phyloP scores from a whole-genome alignment of 2,888 invertebrate species.

The Luffia ferchaultella region DNA sequence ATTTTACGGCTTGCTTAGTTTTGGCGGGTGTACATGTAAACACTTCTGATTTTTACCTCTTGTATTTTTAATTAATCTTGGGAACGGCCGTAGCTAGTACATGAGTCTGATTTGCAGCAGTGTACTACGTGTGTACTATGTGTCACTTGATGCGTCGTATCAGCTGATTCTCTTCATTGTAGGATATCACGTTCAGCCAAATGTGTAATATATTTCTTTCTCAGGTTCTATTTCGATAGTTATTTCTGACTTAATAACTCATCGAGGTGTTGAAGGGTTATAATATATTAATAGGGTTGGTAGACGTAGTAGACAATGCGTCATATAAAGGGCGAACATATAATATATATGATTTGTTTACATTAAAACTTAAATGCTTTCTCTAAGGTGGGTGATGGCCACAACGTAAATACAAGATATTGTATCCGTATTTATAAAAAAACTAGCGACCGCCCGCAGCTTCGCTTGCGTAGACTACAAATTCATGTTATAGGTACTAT shows the following conservation, averaged over 20 bases:
- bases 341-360: not conserved
- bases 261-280: not conserved
- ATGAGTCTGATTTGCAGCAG: conserved; percentile 2
- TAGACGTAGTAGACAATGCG: not conserved
- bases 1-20: conserved; percentile 5
- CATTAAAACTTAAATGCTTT: too few relatives aligned
- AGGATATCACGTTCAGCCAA: conserved; percentile 1
- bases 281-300: not conserved
- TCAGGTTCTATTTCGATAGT: conserved; percentile 1
- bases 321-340: not conserved
- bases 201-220: conserved; percentile 4
- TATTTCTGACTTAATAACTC: not conserved
- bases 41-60: conserved; percentile 10
- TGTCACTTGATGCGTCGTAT: not conserved
- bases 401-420: too few relatives aligned
- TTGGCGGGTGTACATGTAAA: conserved; percentile 3
- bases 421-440: too few relatives aligned
- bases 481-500: too few relatives aligned
- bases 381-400: too few relatives aligned
- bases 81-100: conserved; percentile 7
- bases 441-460: too few relatives aligned
- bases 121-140: not conserved
- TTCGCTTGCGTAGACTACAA: too few relatives aligned
- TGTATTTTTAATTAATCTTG: conserved; percentile 9
- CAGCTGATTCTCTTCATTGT: conserved; percentile 3